A percentile compares a stretch with the other conserved stretches of the same genome.
phyloP scores from a whole-genome alignment of 2,113 vertebrate genomes.

The Ailuropoda melanoleuca region DNA sequence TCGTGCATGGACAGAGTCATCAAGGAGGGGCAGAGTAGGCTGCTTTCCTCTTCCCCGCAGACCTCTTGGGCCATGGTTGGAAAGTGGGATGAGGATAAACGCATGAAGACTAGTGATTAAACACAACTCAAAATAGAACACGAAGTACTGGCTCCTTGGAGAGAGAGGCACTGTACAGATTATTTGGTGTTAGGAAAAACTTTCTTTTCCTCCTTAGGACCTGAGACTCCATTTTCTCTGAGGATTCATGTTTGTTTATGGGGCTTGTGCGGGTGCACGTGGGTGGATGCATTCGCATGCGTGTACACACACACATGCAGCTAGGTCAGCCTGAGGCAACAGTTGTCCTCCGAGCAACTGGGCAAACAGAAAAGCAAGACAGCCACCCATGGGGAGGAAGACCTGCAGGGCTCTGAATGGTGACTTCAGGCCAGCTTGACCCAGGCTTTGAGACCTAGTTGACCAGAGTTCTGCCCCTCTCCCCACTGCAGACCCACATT shows the following conservation, averaged over 20 bases:
- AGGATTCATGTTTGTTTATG: background rate
- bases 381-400: background rate
- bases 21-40: background rate
- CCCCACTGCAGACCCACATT: background rate
- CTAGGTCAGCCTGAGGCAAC: background rate
- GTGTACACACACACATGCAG: fast-evolving
- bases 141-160: background rate
- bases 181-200: background rate
- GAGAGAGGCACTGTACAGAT: background rate
- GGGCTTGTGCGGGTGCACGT: too few species aligned
- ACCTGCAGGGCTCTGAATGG: background rate
- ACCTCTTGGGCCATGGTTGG: background rate
- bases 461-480: background rate
- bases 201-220: background rate
- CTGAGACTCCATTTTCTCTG: background rate
- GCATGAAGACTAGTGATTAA: background rate
- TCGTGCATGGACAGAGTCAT: background rate
- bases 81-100: background rate
- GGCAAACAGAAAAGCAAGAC: background rate
- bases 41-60: background rate
- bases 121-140: background rate
- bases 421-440: background rate
- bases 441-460: background rate
- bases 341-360: background rate
- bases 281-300: background rate